Percentiles rank a stretch among this genome's conserved stretches.
These are phyloP conservation scores for Odocoileus hemionus DNA, from an alignment of 2,113 vertebrate species.

Conservation along the genomic window DNA sequence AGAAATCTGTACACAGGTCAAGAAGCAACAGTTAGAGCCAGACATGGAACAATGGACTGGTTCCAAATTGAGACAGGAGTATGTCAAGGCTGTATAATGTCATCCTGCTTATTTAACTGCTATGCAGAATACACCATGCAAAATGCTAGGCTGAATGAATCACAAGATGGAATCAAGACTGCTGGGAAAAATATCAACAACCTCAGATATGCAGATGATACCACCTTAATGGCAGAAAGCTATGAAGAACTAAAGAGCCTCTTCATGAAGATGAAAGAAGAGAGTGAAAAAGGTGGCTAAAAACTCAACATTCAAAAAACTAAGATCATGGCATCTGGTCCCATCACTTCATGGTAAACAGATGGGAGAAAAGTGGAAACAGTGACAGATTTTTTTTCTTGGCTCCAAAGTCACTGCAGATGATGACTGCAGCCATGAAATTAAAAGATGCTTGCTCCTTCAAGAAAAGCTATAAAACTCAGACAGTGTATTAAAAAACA, in stretches of 20 bases:
- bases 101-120: background rate
- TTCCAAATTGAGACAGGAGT: background rate
- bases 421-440: background rate
- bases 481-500: background rate
- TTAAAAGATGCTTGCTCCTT: background rate
- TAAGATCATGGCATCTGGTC: background rate
- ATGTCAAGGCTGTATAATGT: background rate
- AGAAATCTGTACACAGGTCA: background rate
- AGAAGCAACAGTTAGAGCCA: background rate
- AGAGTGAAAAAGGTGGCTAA: background rate
- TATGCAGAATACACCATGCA: background rate
- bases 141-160: background rate
- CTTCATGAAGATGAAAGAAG: background rate
- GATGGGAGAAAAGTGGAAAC: background rate
- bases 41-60: accelerated
- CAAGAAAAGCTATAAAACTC: background rate
- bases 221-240: background rate
- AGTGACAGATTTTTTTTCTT: background rate
- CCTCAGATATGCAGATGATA: background rate
- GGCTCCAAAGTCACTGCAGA: background rate
- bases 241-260: background rate
- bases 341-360: background rate
- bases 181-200: background rate
- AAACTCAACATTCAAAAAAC: background rate
- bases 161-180: background rate